Conservation (phyloP, 1,140 invertebrate species). For the Drosophila malerkotliana region DNA sequence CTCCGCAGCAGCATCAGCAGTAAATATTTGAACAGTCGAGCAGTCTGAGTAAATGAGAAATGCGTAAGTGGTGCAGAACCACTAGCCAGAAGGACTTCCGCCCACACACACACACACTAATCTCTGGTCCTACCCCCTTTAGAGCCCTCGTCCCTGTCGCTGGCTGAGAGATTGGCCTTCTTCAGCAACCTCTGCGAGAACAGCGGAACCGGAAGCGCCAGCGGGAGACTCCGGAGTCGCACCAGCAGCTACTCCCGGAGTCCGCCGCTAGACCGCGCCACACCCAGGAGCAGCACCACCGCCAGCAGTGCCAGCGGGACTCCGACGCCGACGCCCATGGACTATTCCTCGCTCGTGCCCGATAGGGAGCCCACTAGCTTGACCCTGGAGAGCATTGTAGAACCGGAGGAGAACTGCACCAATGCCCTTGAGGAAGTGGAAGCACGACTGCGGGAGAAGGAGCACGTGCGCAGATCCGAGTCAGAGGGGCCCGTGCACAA, state of each 20-base stretch:
- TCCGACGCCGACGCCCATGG: constrained; percentile 73
- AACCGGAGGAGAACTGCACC: constrained; percentile 13
- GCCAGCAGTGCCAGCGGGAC: constrained; percentile 62
- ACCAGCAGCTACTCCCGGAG: constrained; percentile 62
- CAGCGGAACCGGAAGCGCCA: constrained; percentile 31
- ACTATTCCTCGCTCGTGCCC: constrained; percentile 42
- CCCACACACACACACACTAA: constrained; percentile 4
- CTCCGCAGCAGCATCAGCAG: constrained; percentile 29
- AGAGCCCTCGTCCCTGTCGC: constrained; percentile 79
- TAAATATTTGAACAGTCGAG: constrained; percentile 20
- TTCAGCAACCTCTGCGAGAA: constrained; percentile 72
- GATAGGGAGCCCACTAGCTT: constrained; percentile 32
- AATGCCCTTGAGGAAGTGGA: not conserved
- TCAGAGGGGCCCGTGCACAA: constrained; percentile 17
- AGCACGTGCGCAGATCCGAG: constrained; percentile 2
- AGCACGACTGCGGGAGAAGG: constrained; percentile 1
- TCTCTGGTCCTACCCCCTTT: constrained; percentile 2
- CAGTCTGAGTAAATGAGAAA: constrained; percentile 37
- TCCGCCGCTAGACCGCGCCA: constrained; percentile 58
- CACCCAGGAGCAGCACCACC: constrained; percentile 59
- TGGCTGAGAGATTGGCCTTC: constrained; percentile 78
- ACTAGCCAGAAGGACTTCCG: not conserved
- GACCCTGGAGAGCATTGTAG: constrained; percentile 40
- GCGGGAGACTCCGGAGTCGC: constrained; percentile 42
- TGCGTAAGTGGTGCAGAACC: constrained; percentile 54